Evolutionary conservation across 1,140 invertebrate genomes (phyloP).

Genomic region (Oedothorax gibbosus): DNA sequence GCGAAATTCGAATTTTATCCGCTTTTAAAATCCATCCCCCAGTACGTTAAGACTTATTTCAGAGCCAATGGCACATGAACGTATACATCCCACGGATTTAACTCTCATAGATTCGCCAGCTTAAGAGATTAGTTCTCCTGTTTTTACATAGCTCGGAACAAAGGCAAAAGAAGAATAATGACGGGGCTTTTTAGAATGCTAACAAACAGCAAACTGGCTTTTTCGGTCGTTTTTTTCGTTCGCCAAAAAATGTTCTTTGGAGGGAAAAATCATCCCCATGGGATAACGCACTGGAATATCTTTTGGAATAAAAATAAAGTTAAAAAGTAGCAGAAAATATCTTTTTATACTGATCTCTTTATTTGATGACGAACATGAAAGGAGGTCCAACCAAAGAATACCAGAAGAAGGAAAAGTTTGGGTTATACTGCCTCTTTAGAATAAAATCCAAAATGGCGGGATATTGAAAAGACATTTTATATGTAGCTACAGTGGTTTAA

Average conservation of each 20-base stretch:
- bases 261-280: constrained; percentile 24
- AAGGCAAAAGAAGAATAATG: constrained; percentile 22
- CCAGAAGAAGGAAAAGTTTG: constrained; percentile 12
- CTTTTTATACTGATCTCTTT: constrained; percentile 40
- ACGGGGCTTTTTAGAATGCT: constrained; percentile 19
- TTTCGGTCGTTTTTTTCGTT: constrained; percentile 1
- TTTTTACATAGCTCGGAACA: constrained; percentile 38
- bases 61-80: not conserved
- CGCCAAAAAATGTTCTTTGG: not conserved
- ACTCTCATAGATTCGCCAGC: constrained; percentile 24
- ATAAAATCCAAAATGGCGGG: constrained; percentile 45
- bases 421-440: constrained; percentile 26
- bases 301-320: constrained; percentile 8
- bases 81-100: constrained; percentile 18
- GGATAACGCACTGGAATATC: constrained; percentile 18
- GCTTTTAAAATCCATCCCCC: constrained; percentile 10
- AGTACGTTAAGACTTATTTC: constrained; percentile 12
- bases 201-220: constrained; percentile 41
- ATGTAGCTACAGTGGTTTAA: not conserved
- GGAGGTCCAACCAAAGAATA: constrained; percentile 7
- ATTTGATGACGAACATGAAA: constrained; percentile 49
- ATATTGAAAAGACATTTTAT: not conserved
- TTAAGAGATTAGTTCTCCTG: constrained; percentile 36
- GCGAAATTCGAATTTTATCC: constrained; percentile 9
- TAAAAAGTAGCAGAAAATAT: not conserved